Evolutionary conservation across 2,888 invertebrate species (phyloP), one percentile per base, ranked within the genome.

Genomic region (Trachelus iudaicus): DNA sequence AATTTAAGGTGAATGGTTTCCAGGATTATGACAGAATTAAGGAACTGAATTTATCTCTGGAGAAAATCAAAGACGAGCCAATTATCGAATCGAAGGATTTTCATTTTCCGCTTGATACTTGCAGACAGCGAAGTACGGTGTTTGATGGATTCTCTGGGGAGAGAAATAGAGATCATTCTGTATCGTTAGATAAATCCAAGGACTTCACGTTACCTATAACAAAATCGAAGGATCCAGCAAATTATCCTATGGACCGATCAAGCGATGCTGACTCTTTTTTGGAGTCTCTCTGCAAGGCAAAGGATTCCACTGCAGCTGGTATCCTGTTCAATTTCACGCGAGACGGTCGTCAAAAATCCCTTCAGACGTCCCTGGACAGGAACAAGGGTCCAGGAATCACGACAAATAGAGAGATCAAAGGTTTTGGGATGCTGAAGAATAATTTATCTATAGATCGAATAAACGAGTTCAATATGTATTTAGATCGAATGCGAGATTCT

Each of bases 381-480:
- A 79, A 80, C 11, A 89, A 89, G 76, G 87, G 88, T 35, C 77
- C 86, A 12, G 86, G 86, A 34, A 87, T 87, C 69, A 76, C 85
- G 3, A 84, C 86, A 1, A 88, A 87, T 35, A 85, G 88, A 23
- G 87, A 87, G 23, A 84, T 84, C 6, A 90, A 90, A 78, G 90
- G 90, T 11, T 87, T 86, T 35, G 83, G 85, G 1, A 31, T 88
- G 31, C 76, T 87, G 34, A 90, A 90, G 78, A 87, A 84, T 71
- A 85, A 83, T 75, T 33, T 82, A 13, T 76, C 76, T 73, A n/a
- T 88, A 1, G 88, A 88, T 37, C 84, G 88, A 34, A 88, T 87
- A 85, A 89, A 89, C 76, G 90, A 89, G 73, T 87, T 88, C 34
- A 88, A 87, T 79, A 76, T 88, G 75, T 85, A 87, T 3, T 69